Evolutionary conservation across 2,888 invertebrate genomes (phyloP).

Genomic region (Papilio protenor): DNA sequence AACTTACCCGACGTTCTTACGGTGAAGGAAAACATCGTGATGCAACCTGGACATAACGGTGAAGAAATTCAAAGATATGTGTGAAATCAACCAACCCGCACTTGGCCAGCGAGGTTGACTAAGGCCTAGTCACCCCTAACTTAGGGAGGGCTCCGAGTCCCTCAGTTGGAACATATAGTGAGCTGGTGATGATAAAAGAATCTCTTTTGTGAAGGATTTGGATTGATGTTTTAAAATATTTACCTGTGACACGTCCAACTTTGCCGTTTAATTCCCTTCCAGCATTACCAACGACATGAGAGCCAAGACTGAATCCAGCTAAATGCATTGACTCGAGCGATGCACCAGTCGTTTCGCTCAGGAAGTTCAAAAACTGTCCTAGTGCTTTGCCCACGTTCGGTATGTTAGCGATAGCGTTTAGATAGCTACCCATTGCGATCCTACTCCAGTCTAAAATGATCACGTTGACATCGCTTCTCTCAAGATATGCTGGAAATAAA

Average conservation of each 20-base stretch:
- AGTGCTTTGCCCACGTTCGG: constrained; percentile 69
- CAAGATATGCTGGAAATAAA: constrained; percentile 59
- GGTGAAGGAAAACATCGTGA: too few species aligned
- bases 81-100: too few species aligned
- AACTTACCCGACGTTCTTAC: too few species aligned
- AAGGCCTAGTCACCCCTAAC: too few species aligned
- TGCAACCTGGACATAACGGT: too few species aligned
- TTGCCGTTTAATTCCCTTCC: constrained; percentile 66
- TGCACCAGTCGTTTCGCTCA: constrained; percentile 60
- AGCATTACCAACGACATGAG: constrained; percentile 75
- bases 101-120: too few species aligned
- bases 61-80: too few species aligned
- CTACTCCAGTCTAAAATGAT: constrained; percentile 73
- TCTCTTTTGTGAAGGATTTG: too few species aligned
- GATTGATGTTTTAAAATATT: constrained; percentile 10
- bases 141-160: too few species aligned
- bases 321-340: constrained; percentile 66
- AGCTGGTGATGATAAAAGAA: too few species aligned
- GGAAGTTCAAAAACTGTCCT: constrained; percentile 64
- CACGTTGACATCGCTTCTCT: constrained; percentile 65
- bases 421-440: constrained; percentile 61
- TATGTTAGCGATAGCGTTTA: constrained; percentile 63
- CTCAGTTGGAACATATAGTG: too few species aligned
- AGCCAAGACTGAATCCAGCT: constrained; percentile 79
- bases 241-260: constrained; percentile 72